phyloP scores from a whole-genome alignment of 2,797 vertebrate genomes.

The Cynodonichthys magdalenae region DNA sequence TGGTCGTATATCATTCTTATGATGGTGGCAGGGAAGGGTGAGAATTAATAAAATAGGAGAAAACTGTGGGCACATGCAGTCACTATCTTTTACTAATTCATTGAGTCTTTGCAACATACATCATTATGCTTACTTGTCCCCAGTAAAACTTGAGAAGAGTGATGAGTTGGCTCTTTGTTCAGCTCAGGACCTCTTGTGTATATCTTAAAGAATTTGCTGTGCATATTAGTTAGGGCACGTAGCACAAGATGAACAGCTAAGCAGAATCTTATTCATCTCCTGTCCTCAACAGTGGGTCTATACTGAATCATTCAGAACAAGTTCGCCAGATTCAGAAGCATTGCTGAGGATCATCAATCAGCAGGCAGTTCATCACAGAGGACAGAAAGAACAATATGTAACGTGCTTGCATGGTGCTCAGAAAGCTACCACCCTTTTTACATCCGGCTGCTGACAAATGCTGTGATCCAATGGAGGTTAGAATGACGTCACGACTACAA shows the following conservation, averaged over 20 bases:
- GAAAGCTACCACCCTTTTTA: constrained; percentile 30
- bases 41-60: constrained; percentile 56
- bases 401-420: constrained; percentile 21
- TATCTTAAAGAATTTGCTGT: constrained; percentile 20
- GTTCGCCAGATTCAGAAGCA: constrained; percentile 1
- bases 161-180: constrained; percentile 39
- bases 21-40: constrained; percentile 33
- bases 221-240: constrained; percentile 12
- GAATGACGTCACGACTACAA: too few relatives aligned
- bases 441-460: constrained; percentile 27
- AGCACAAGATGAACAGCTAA: constrained; percentile 27
- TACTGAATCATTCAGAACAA: constrained; percentile 8
- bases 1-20: constrained; percentile 70
- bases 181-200: constrained; percentile 22
- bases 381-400: constrained; percentile 29
- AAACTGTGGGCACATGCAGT: constrained; percentile 36
- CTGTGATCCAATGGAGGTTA: background rate
- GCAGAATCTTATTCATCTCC: constrained; percentile 15
- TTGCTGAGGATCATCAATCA: constrained; percentile 21
- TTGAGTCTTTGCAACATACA: constrained; percentile 22
- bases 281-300: constrained; percentile 18
- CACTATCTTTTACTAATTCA: constrained; percentile 43
- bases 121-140: constrained; percentile 27
- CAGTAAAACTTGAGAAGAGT: constrained; percentile 34
- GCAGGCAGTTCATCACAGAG: constrained; percentile 22